These are phyloP conservation scores for Upupa epops DNA, from an alignment of 2,113 vertebrate genomes.

Conservation along the genomic window DNA sequence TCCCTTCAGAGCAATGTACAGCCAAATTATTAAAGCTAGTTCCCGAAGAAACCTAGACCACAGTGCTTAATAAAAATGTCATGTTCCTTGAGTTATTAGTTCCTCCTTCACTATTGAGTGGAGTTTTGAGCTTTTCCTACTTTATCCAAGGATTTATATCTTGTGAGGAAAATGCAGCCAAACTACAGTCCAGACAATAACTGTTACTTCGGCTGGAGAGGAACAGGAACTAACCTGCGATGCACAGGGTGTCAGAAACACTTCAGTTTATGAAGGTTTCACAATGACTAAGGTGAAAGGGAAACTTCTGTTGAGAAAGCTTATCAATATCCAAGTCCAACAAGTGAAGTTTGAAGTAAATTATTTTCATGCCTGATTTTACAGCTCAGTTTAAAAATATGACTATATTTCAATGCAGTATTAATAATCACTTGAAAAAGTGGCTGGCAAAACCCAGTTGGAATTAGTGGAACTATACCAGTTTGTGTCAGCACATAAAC, in stretches of 20 bases:
- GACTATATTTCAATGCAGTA: background rate
- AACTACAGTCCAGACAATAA: background rate
- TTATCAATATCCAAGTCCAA: background rate
- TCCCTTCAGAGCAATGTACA: slow-evolving; percentile 56
- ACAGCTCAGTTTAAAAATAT: background rate
- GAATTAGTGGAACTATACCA: background rate
- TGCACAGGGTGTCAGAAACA: background rate
- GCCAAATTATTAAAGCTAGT: slow-evolving; percentile 59
- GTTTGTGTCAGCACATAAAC: background rate
- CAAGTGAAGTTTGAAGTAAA: background rate
- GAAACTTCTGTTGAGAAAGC: background rate
- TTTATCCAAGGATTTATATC: background rate
- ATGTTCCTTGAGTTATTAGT: slow-evolving; percentile 59
- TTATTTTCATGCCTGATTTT: background rate
- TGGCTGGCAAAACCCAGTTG: no score
- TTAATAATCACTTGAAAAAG: background rate
- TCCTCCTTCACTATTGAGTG: slow-evolving; percentile 25
- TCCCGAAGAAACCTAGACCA: slow-evolving; percentile 53
- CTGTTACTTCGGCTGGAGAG: slow-evolving; percentile 7
- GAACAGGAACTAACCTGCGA: background rate
- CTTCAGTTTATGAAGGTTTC: background rate
- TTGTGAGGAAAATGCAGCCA: background rate
- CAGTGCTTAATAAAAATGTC: slow-evolving; percentile 68
- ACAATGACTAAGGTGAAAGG: background rate
- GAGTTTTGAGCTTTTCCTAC: slow-evolving; percentile 51